A percentile compares a stretch with the other conserved stretches of the same genome.
Conservation (phyloP, 2,797 vertebrate genomes). For the Muscicapa striata region DNA sequence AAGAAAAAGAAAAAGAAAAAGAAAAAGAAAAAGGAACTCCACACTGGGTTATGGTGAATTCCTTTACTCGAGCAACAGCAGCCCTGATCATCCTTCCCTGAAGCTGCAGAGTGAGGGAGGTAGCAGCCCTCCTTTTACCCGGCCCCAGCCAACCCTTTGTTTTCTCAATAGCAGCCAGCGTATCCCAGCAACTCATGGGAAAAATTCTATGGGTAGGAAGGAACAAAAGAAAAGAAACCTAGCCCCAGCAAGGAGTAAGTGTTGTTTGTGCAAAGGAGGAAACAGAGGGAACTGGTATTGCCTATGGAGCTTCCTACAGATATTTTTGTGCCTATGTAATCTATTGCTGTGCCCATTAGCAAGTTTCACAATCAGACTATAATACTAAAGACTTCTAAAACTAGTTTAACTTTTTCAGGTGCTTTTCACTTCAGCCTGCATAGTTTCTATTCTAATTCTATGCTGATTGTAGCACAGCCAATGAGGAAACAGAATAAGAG, state of each 20-base stretch:
- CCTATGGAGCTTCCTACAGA: neutral
- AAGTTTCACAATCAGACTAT: neutral
- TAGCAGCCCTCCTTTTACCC: no score
- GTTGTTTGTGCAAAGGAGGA: neutral
- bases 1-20: no score
- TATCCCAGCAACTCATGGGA: no score
- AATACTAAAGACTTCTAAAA: neutral
- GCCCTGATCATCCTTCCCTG: no score
- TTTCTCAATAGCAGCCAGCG: no score
- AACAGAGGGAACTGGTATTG: neutral
- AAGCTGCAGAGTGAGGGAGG: no score
- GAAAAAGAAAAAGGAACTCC: no score
- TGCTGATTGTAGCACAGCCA: neutral
- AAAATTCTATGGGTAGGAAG: no score
- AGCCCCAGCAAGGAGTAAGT: neutral
- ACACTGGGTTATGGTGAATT: no score
- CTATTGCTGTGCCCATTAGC: neutral
- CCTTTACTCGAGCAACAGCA: no score
- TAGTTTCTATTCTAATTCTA: neutral
- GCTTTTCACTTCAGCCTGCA: neutral
- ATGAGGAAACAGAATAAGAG: neutral
- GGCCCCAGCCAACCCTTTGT: no score
- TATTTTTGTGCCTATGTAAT: neutral
- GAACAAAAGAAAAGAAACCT: no score
- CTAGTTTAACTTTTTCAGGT: neutral